A percentile compares a stretch with the other conserved stretches of the same genome.
These are phyloP conservation scores for Cherax destructor DNA, from an alignment of 1,140 invertebrate genomes.

Conservation along the genomic window DNA sequence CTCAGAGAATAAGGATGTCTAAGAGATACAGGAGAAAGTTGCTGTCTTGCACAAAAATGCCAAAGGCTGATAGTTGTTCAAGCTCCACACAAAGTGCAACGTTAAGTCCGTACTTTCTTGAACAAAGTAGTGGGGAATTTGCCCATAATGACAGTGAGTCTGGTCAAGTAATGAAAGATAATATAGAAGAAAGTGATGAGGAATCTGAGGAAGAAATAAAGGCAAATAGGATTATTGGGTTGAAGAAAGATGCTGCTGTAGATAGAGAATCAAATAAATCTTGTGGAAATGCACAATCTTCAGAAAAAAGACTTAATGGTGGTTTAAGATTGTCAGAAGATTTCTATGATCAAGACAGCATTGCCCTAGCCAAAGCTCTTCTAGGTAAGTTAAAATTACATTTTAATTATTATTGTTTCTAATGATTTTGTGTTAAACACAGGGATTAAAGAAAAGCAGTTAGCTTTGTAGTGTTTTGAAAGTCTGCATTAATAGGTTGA, in stretches of 20 bases:
- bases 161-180: neutral
- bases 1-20: neutral
- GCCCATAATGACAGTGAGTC: neutral
- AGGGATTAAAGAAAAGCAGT: no score
- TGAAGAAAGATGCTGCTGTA: neutral
- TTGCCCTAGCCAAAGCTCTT: conserved; percentile 27
- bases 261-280: neutral
- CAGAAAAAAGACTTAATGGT: neutral
- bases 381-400: conserved; percentile 31
- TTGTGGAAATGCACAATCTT: neutral
- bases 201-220: neutral
- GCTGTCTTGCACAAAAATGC: neutral
- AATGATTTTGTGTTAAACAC: neutral
- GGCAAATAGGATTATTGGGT: neutral
- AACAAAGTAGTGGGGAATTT: neutral
- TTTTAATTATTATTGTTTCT: neutral
- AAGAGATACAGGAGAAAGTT: neutral
- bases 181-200: neutral
- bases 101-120: neutral
- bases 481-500: no score
- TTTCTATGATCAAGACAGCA: conserved; percentile 42
- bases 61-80: neutral
- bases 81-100: neutral
- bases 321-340: conserved; percentile 16
- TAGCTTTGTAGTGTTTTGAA: no score